Conservation (phyloP, 1,140 invertebrate species). For the Heliconius nattereri region DNA sequence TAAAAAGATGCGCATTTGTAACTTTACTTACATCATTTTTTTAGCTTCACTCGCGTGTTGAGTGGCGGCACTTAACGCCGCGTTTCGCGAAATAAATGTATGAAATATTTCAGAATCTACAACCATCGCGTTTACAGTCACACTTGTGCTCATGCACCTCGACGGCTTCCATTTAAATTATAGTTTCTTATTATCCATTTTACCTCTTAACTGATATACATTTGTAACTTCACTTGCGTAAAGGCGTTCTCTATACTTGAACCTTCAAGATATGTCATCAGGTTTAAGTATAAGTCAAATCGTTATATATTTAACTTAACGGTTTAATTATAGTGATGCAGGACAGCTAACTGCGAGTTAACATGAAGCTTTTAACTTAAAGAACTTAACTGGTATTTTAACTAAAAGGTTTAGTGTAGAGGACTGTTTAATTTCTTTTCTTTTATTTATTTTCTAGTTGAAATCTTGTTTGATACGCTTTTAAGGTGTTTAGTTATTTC, state of each 20-base stretch:
- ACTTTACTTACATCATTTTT: no score
- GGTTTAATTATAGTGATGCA: slow-evolving; percentile 1
- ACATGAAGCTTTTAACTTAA: neutral
- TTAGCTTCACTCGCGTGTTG: no score
- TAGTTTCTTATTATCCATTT: neutral
- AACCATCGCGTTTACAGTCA: no score
- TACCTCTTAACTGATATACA: neutral
- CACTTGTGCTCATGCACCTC: no score
- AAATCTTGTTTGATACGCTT: neutral
- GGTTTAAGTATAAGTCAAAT: slow-evolving; percentile 1
- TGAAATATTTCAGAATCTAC: no score
- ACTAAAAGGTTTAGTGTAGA: slow-evolving; percentile 1
- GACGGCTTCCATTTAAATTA: no score
- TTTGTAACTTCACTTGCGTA: neutral
- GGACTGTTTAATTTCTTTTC: neutral
- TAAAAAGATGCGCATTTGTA: no score
- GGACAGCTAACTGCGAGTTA: neutral
- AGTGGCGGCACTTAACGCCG: no score
- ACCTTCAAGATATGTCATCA: slow-evolving; percentile 6
- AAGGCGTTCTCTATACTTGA: neutral
- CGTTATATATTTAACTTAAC: slow-evolving; percentile 11
- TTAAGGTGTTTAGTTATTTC: neutral
- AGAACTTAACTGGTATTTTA: neutral
- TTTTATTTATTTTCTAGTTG: neutral
- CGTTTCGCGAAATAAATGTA: no score